Evolutionary conservation across 1,140 invertebrate species (phyloP), one percentile per base, ranked within the genome.

Genomic region (Oedothorax gibbosus): DNA sequence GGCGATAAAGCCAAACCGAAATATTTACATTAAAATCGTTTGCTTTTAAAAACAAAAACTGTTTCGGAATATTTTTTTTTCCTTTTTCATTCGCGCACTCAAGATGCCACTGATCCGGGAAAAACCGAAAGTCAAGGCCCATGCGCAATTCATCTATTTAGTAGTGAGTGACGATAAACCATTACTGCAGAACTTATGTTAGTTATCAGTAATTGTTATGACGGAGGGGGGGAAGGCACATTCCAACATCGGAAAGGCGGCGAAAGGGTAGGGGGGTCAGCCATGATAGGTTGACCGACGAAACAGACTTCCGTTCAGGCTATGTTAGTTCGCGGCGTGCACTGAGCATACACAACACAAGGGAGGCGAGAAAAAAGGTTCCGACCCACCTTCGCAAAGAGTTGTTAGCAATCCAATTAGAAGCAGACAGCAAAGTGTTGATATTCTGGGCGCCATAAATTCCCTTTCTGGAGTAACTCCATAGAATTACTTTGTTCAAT

Each of bases 361-460:
- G 51, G 72, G 54, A 53, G 18, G 18, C 60, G 62, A 15, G 35
- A 75, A 72, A 72, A 73, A 51, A 54, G 49, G 35, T 64, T 50
- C 49, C 12, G 68, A 82, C 85, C 68, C 53, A 80, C 85, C 77
- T 86, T 73, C 71, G 68, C 76, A 54, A 72, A 54, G 68, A 54
- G 35, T 57, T 51, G 69, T 86, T 18, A 82, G 72, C 35, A 82
- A 73, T 54, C 57, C 71, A 82, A 82, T 75, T 65, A 82, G 51
- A 56, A 86, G 14, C 79, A 86, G 71, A 69, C 71, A 86, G 56
- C 64, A 86, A 71, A 86, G 69, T 62, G 72, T 56, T 49, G 78
- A 76, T 81, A 81, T 86, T 86, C 72, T 86, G 85, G 71, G 64
- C 85, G 85, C 85, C 85, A 86, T 86, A 86, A 86, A 86, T 86